These are phyloP conservation scores for Oryzias javanicus DNA, from an alignment of 2,113 vertebrate genomes.

Conservation along the genomic window DNA sequence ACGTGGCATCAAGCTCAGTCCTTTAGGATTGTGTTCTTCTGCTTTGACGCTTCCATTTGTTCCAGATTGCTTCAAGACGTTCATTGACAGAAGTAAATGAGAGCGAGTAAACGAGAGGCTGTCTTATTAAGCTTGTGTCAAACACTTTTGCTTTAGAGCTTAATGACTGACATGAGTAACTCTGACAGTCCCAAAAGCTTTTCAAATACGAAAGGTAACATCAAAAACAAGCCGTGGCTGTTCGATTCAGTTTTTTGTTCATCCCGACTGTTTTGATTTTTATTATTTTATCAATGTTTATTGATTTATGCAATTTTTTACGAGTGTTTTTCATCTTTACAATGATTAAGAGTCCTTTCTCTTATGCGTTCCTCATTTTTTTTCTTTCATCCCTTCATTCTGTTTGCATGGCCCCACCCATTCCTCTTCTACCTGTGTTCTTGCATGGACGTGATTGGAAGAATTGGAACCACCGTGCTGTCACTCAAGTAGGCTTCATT, in stretches of 20 bases:
- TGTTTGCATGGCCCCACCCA: slow-evolving; percentile 76
- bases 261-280: slow-evolving; percentile 4
- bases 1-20: background rate
- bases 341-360: slow-evolving; percentile 53
- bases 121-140: slow-evolving; percentile 24
- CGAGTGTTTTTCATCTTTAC: slow-evolving; percentile 43
- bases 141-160: slow-evolving; percentile 32
- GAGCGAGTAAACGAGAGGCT: slow-evolving; percentile 34
- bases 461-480: slow-evolving; percentile 83
- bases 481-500: slow-evolving; percentile 84
- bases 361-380: slow-evolving; percentile 58
- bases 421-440: slow-evolving; percentile 71
- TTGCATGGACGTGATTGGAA: slow-evolving; percentile 77
- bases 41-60: slow-evolving; percentile 40
- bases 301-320: slow-evolving; percentile 25
- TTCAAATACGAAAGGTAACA: no score
- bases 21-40: slow-evolving; percentile 20
- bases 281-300: slow-evolving; percentile 18
- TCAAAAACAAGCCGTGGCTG: no score
- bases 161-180: slow-evolving; percentile 54
- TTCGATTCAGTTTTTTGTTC: slow-evolving; percentile 8
- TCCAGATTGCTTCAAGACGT: slow-evolving; percentile 43
- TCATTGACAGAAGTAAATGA: slow-evolving; percentile 30
- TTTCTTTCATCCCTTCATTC: slow-evolving; percentile 67
- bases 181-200: slow-evolving; percentile 18